Conservation (phyloP, 2,113 vertebrate genomes). For the Alethe diademata region DNA sequence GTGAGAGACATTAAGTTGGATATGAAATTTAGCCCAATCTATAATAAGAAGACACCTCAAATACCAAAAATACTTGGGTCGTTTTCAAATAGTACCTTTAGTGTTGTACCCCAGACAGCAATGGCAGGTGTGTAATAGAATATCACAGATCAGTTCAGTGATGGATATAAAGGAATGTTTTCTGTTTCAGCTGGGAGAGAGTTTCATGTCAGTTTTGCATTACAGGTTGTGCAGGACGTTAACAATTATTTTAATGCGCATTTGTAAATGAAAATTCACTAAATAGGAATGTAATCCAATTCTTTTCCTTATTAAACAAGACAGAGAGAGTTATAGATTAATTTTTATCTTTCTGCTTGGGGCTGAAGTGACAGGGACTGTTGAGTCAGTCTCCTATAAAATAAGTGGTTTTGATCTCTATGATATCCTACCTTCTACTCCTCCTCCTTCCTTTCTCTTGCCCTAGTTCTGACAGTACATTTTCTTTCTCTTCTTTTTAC, state of each 20-base stretch:
- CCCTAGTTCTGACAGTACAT: not conserved
- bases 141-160: not conserved
- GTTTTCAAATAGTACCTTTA: not conserved
- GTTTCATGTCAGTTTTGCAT: not conserved
- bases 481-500: not conserved
- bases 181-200: not conserved
- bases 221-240: not conserved
- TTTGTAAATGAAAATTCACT: not conserved
- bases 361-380: not conserved
- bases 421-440: not conserved
- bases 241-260: not conserved
- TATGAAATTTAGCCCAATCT: not conserved
- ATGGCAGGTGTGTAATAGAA: not conserved
- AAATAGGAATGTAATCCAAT: not conserved
- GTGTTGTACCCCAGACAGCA: not conserved
- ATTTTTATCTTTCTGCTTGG: not conserved
- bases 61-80: accelerated
- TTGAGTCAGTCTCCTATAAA: not conserved
- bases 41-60: not conserved
- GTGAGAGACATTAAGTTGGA: not conserved
- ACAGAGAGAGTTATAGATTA: not conserved
- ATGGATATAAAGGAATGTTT: not conserved
- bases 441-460: not conserved
- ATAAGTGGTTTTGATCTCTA: not conserved
- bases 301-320: not conserved